These are phyloP conservation scores for Rachycentron canadum DNA, from an alignment of 2,797 vertebrate species.

Conservation along the genomic window DNA sequence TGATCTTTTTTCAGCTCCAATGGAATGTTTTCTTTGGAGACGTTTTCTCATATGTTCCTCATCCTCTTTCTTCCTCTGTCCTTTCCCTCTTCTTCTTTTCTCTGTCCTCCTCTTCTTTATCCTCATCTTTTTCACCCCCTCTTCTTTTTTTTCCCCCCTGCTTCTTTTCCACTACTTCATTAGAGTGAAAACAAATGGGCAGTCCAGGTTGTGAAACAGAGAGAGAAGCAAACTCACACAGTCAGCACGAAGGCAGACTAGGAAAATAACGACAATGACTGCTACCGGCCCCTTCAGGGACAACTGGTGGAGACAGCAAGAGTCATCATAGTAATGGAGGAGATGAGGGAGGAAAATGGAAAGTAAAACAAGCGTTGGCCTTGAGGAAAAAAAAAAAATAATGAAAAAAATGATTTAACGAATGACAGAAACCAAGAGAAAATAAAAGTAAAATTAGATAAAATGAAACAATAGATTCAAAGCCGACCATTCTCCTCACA, in stretches of 20 bases:
- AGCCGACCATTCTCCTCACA: constrained; percentile 51
- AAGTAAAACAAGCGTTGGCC: constrained; percentile 46
- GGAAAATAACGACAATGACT: constrained; percentile 77
- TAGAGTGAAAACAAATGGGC: constrained; percentile 81
- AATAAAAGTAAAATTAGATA: constrained; percentile 58
- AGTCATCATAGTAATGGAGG: constrained; percentile 69
- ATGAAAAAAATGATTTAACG: constrained; percentile 38
- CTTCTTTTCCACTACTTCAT: constrained; percentile 75
- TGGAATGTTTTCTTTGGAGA: constrained; percentile 72
- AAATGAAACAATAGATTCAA: constrained; percentile 55
- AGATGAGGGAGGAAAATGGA: constrained; percentile 43
- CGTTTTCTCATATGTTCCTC: constrained; percentile 52
- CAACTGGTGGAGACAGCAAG: constrained; percentile 54
- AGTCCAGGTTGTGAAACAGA: constrained; percentile 62
- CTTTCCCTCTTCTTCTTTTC: constrained; percentile 10
- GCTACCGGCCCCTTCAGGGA: constrained; percentile 68
- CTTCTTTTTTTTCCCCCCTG: background rate
- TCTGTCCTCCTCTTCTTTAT: constrained; percentile 7
- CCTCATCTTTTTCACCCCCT: too few relatives aligned
- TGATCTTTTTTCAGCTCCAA: constrained; percentile 54
- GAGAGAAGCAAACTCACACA: constrained; percentile 63
- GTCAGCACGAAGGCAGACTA: constrained; percentile 71
- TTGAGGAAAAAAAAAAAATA: constrained; percentile 14
- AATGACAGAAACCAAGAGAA: constrained; percentile 47
- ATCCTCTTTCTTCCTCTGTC: constrained; percentile 27